Evolutionary conservation across 2,797 vertebrate genomes (phyloP), one percentile per base, ranked within the genome.

Genomic region (Acrossocheilus fasciatus): DNA sequence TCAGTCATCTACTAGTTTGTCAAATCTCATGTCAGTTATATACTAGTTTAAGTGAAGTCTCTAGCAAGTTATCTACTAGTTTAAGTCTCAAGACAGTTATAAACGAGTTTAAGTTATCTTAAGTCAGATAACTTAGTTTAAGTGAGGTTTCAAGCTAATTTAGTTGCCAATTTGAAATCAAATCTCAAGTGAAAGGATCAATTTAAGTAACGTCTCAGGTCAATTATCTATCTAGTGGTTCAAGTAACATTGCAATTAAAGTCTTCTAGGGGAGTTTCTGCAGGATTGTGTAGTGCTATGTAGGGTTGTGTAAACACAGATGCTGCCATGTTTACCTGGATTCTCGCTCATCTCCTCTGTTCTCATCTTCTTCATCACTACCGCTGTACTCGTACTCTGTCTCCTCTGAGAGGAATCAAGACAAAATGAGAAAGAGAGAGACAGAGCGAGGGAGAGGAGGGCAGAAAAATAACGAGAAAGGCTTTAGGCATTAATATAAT

Each of bases 381-480:
- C 97, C 97, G 0, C 97, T 98, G 93, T 98, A 98, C 84, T 98
- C 97, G 0, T 98, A 98, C 85, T 98, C 97, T 0, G 97, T 98
- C 94, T 98, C 97, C 88, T 98, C 97, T 98, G 91, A 45, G 80
- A 84, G 11, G 54, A 84, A 66, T 2, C 52, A 83, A 87, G 74
- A 45, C 0, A 39, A 36, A 87, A 59, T 76, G 15, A 69, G 39
- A 86, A 7, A 77, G 36, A 10, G 14, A 26, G 4, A 26, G 4
- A 59, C 0, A 9, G 6, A 59, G 34, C 50, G 20, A 86, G 30
- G 23, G 64, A 70, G 26, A 76, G 39, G 39, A 84, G 26, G 68
- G 10, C 82, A 81, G 20, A 82, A 20, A 87, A 81, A 66, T 34
- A 88, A 66, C 12, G 41, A 82, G 30, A 70, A 47, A 72, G 41